phyloP scores from a whole-genome alignment of 23 tunicate species.

The Pegea sp. region DNA sequence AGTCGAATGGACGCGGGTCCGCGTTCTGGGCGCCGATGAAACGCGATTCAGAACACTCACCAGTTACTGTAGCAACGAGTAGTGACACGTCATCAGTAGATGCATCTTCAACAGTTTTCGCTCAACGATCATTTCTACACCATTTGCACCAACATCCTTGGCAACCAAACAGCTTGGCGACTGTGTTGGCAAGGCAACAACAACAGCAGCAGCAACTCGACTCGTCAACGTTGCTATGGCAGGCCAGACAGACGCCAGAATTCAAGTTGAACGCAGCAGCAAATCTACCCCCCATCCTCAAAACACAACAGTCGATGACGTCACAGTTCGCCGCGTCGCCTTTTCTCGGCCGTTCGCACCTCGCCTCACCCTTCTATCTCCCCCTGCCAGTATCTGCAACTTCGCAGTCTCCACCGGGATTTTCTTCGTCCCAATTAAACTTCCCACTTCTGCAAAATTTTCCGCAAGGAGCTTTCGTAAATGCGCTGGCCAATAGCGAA shows the following conservation, averaged over 20 bases:
- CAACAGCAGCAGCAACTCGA: neutral
- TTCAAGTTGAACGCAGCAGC: neutral
- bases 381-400: conserved; percentile 2
- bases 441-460: conserved; percentile 8
- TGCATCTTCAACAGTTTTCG: neutral
- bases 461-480: conserved; percentile 5
- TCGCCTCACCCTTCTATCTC: conserved; percentile 2
- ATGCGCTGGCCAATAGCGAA: conserved; percentile 7
- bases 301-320: neutral
- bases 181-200: neutral
- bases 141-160: neutral
- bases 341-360: neutral
- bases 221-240: neutral
- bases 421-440: neutral
- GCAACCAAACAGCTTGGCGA: neutral
- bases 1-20: too few relatives aligned
- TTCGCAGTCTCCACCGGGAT: neutral
- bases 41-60: neutral
- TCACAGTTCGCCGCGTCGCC: neutral
- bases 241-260: neutral
- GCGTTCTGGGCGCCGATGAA: neutral
- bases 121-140: neutral
- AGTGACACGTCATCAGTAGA: too few relatives aligned
- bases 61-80: neutral
- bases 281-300: neutral